These are phyloP conservation scores for Threskiornis aethiopicus DNA, from an alignment of 2,797 vertebrate species.

Conservation along the genomic window DNA sequence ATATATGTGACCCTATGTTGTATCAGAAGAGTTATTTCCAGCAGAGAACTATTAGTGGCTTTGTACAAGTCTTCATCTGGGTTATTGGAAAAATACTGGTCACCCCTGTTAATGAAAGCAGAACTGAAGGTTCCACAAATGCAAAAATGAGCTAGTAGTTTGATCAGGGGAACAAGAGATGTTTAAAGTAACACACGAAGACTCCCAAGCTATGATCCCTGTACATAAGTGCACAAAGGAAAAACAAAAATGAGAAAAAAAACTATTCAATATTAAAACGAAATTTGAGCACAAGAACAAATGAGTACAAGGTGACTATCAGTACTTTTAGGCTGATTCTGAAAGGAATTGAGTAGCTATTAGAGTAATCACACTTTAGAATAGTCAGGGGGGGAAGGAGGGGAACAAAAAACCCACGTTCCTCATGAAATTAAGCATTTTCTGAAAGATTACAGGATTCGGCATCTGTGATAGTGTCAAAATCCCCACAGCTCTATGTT, in stretches of 20 bases:
- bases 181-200: background rate
- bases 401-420: background rate
- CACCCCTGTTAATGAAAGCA: background rate
- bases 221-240: background rate
- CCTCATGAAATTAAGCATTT: background rate
- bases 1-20: accelerated
- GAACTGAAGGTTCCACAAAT: background rate
- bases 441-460: background rate
- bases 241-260: background rate
- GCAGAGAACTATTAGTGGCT: background rate
- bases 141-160: background rate
- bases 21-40: background rate
- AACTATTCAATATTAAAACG: background rate
- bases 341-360: background rate
- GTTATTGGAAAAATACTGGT: background rate
- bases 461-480: background rate
- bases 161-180: background rate
- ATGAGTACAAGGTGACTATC: background rate
- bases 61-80: background rate
- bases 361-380: background rate
- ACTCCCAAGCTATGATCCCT: background rate
- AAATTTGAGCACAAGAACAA: background rate
- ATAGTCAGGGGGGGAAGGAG: background rate
- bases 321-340: background rate
- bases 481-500: background rate